A percentile compares a stretch with the other conserved stretches of the same genome.
Evolutionary conservation across 2,797 vertebrate genomes (phyloP).

Genomic region (Xerus rutilus): DNA sequence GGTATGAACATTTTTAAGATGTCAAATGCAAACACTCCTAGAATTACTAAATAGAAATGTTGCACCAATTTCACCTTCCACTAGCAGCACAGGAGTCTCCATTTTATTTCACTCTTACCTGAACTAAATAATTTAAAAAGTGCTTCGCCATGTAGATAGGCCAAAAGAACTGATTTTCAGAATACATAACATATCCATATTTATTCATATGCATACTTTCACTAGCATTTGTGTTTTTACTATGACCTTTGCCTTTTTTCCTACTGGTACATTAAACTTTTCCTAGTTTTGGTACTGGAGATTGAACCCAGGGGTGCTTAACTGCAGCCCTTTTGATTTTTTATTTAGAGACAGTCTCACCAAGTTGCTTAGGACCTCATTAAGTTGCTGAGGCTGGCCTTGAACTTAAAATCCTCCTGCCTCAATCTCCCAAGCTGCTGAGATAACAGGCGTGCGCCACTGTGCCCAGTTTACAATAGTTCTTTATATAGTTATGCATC

Average conservation of each 20-base stretch:
- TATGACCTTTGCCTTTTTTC: not conserved
- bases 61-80: not conserved
- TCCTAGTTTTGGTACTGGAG: not conserved
- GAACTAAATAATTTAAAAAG: not conserved
- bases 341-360: too few species aligned
- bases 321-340: too few species aligned
- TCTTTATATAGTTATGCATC: not conserved
- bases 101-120: not conserved
- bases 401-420: too few species aligned
- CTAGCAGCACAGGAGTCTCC: too few species aligned
- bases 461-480: not conserved
- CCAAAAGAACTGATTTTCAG: not conserved
- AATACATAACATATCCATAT: not conserved
- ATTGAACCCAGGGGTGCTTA: too few species aligned
- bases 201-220: not conserved
- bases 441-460: too few species aligned
- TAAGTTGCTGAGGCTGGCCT: too few species aligned
- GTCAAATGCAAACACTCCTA: not conserved
- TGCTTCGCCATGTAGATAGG: not conserved
- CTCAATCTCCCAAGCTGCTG: too few species aligned
- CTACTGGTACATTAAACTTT: not conserved
- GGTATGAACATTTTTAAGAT: constrained; percentile 7
- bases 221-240: not conserved
- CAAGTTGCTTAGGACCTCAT: too few species aligned
- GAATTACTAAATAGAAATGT: not conserved